These are phyloP conservation scores for Parazoanthus swiftii DNA, from an alignment of 92 coral and sea anemone species.

Conservation along the genomic window DNA sequence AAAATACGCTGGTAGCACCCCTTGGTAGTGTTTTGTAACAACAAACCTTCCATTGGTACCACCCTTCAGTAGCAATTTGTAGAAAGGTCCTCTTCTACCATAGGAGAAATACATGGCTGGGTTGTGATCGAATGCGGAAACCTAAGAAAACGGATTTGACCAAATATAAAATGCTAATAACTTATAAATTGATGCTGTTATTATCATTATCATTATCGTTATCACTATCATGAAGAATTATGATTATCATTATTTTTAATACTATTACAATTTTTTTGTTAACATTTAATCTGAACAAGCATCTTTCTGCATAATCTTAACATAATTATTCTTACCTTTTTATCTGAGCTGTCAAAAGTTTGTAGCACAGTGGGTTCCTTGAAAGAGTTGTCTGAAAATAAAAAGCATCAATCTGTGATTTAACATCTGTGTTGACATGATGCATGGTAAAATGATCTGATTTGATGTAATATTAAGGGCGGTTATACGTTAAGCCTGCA, in stretches of 20 bases:
- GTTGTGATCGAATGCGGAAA: constrained; percentile 51
- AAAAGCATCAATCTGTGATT: neutral
- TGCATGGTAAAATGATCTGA: too few relatives aligned
- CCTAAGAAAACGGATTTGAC: constrained; percentile 1
- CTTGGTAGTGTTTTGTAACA: neutral
- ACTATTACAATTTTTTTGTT: too few relatives aligned
- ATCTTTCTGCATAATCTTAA: neutral
- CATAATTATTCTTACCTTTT: constrained; percentile 28
- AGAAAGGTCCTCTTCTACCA: constrained; percentile 96
- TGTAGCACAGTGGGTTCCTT: constrained; percentile 72
- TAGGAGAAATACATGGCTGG: constrained; percentile 92
- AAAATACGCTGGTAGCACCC: neutral
- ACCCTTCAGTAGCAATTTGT: constrained; percentile 85
- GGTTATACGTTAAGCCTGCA: too few relatives aligned
- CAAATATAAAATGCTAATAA: neutral
- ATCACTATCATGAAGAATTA: too few relatives aligned
- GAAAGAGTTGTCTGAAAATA: constrained; percentile 58
- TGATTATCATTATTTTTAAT: too few relatives aligned
- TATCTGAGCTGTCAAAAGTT: constrained; percentile 43
- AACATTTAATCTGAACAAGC: too few relatives aligned
- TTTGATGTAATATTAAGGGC: too few relatives aligned
- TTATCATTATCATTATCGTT: too few relatives aligned
- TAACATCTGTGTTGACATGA: neutral
- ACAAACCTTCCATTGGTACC: constrained; percentile 76
- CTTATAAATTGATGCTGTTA: too few relatives aligned